Evolutionary conservation across 2,113 vertebrate genomes (phyloP).

Genomic region (Bettongia penicillata): DNA sequence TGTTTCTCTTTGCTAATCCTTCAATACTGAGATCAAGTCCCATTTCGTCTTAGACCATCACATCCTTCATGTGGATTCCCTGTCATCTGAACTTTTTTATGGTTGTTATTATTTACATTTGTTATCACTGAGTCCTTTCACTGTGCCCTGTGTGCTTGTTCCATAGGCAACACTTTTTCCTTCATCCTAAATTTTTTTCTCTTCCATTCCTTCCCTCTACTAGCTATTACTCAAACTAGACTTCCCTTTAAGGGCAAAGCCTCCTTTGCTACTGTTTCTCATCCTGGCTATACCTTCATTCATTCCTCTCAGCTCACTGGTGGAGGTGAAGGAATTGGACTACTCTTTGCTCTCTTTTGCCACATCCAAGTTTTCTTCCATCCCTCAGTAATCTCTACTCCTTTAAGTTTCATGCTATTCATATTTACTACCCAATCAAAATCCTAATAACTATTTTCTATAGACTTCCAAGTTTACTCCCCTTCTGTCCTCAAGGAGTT

Average conservation of each 20-base stretch:
- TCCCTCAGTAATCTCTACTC: background rate
- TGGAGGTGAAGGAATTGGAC: background rate
- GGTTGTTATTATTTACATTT: too few species aligned
- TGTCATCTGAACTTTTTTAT: background rate
- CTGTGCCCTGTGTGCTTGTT: background rate
- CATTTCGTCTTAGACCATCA: background rate
- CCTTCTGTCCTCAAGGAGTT: background rate
- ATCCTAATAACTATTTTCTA: background rate
- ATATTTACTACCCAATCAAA: background rate
- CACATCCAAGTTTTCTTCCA: background rate
- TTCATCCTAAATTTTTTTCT: background rate
- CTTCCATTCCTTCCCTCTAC: background rate
- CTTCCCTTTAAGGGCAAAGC: background rate
- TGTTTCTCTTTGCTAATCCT: background rate
- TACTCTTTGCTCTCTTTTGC: background rate
- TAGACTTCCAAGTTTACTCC: background rate
- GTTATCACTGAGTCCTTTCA: background rate
- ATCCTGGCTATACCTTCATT: background rate
- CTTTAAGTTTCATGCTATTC: background rate
- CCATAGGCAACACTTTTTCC: background rate
- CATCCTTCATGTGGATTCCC: background rate
- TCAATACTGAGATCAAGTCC: background rate
- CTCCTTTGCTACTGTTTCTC: too few species aligned
- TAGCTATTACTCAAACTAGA: background rate
- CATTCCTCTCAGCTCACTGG: background rate